Conservation (phyloP, 2,888 invertebrate genomes). For the Hydrotaea diabolus region DNA sequence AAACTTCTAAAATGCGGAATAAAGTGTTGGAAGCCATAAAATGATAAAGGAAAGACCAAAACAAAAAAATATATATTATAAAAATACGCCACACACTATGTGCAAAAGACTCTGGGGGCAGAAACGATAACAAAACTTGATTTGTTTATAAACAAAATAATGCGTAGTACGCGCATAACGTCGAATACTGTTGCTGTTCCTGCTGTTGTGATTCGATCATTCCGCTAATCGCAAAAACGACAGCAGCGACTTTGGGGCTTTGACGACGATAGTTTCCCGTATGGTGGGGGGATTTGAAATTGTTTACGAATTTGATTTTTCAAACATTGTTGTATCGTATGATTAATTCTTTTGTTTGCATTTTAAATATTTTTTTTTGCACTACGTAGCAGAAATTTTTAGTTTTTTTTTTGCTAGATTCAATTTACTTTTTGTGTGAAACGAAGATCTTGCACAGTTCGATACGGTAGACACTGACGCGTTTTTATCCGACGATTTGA, state of each 20-base stretch:
- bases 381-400: background rate
- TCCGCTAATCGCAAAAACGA: background rate
- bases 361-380: background rate
- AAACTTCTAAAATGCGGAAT: conserved; percentile 13
- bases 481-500: background rate
- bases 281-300: background rate
- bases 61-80: background rate
- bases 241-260: no score
- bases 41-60: conserved; percentile 12
- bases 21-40: background rate
- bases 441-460: background rate
- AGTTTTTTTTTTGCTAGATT: background rate
- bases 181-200: background rate
- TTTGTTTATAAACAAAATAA: conserved; percentile 44
- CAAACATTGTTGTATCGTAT: background rate
- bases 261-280: background rate
- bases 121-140: conserved; percentile 13
- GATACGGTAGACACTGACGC: background rate
- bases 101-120: background rate
- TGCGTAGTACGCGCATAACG: conserved; percentile 11
- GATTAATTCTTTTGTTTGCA: conserved; percentile 2
- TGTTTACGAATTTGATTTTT: background rate
- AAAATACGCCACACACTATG: background rate
- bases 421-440: no score
- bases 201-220: background rate